Evolutionary conservation across 2,888 invertebrate genomes (phyloP).

Genomic region (Hydroisotoma schaefferi): DNA sequence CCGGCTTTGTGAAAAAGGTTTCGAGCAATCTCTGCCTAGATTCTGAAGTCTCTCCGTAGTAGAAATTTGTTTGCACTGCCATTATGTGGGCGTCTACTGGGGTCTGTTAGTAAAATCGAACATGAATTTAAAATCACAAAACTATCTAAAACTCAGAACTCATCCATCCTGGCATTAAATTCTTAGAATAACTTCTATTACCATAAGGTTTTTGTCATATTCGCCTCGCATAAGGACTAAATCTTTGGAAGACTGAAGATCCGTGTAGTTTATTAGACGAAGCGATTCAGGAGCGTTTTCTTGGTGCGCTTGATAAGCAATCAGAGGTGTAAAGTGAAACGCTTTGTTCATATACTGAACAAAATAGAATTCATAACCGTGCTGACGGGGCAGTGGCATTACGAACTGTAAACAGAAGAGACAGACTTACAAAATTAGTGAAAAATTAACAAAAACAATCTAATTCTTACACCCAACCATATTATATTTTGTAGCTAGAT

Average conservation of each 20-base stretch:
- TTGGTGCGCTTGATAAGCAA: constrained; percentile 79
- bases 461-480: constrained; percentile 51
- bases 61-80: constrained; percentile 79
- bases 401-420: constrained; percentile 59
- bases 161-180: too few species aligned
- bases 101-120: constrained; percentile 50
- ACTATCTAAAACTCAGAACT: not conserved
- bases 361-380: constrained; percentile 83
- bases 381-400: constrained; percentile 72
- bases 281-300: constrained; percentile 87
- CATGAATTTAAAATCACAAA: not conserved
- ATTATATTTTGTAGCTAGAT: constrained; percentile 61
- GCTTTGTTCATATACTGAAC: constrained; percentile 68
- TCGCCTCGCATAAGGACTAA: constrained; percentile 81
- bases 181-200: constrained; percentile 30
- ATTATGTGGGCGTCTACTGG: constrained; percentile 79
- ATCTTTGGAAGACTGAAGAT: constrained; percentile 66
- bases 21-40: constrained; percentile 63
- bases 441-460: not conserved
- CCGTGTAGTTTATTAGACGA: constrained; percentile 73
- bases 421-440: too few species aligned
- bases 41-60: constrained; percentile 67
- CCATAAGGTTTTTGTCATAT: constrained; percentile 71
- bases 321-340: constrained; percentile 77
- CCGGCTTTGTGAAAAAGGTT: constrained; percentile 66